Base-by-base conservation (phyloP, 2,113 vertebrate species). In the Erythrolamprus reginae region DNA sequence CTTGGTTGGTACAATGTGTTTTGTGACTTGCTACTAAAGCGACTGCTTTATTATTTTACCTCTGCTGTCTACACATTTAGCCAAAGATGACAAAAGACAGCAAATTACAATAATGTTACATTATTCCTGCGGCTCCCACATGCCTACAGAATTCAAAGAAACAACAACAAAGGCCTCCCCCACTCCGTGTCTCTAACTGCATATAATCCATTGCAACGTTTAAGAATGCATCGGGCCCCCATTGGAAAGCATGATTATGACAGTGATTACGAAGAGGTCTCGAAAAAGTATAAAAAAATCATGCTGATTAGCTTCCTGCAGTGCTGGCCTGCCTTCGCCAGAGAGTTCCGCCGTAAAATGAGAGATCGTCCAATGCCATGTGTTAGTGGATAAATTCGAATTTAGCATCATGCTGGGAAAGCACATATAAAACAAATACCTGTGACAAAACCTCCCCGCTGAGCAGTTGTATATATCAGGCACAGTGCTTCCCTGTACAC, bases 251-350 rank as follows among this genome's bases (percentile, higher is more conserved):
- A 1, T 82, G 89, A 96, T 19, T 52, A 9, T 87, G 91, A 92
- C 95, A 93, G 92, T 93, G 94, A 95, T 94, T 96, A 94, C 92
- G 94, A 95, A 95, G 90, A 96, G 89, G 94, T 90, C 89, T 95
- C 92, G 90, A 86, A 89, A 91, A 96, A 94, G 94, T 95, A 93
- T 92, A 93, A 95, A 95, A 65, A 95, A 95, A 95, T 95, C 94
- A 95, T 2, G 5, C 94, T 96, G 96, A 96, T 96, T 96, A 94
- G 95, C 91, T 95, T 96, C 96, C 96, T 96, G 94, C 95, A 95
- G 95, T 70, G 95, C 89, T 92, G 95, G 93, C 95, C 86, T 93
- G 92, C 95, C 89, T 96, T 94, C 94, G 87, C 90, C 93, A 95
- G 94, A 94, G 82, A 93, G 93, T 93, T 58, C 92, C 93, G 52